Evolutionary conservation across 2,888 invertebrate species (phyloP), one percentile per base, ranked within the genome.

Genomic region (Nomada ferruginata): DNA sequence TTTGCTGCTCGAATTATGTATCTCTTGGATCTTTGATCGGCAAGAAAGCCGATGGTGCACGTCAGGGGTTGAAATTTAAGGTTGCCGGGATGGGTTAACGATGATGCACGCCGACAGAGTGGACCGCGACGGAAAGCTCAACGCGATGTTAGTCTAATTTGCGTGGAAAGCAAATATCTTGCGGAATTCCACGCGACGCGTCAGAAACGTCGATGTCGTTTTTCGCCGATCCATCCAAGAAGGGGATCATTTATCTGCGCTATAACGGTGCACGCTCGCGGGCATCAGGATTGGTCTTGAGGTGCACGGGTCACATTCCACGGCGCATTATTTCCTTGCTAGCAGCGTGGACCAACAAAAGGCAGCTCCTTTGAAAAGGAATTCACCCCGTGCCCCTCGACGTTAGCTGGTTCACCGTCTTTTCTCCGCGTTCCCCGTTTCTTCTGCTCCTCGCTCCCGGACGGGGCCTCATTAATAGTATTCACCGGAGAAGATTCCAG

Each of bases 261-360:
- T 20, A 47, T 83, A 79, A 85, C 68, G 74, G 72, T 87, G 74
- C 69, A 20, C 42, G 61, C 53, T 23, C 18, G 13, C 63, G 76
- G n/a, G 80, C 60, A 77, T 73, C 79, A 70, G 79, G 61, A 74
- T 72, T 57, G 75, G 68, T 70, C 80, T 71, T 70, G 90, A 91
- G 91, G 92, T 91, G 92, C 91, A 91, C 89, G 92, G 93, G 93
- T 93, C 93, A 93, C 93, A 93, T 93, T 93, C 93, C 93, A 89
- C 29, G 64, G 83, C 79, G 93, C 90, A 93, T 93, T 93, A 92
- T 93, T 93, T 92, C 91, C 92, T 90, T 86, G 89, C 90, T 89
- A 90, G 85, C 89, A 90, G 85, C 85, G 86, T 75, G 79, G 85
- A 83, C 88, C 91, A 92, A 93, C 93, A 93, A 93, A 93, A 92